Base-by-base conservation (phyloP, 2,113 vertebrate species). In the Rhinolophus sinicus region DNA sequence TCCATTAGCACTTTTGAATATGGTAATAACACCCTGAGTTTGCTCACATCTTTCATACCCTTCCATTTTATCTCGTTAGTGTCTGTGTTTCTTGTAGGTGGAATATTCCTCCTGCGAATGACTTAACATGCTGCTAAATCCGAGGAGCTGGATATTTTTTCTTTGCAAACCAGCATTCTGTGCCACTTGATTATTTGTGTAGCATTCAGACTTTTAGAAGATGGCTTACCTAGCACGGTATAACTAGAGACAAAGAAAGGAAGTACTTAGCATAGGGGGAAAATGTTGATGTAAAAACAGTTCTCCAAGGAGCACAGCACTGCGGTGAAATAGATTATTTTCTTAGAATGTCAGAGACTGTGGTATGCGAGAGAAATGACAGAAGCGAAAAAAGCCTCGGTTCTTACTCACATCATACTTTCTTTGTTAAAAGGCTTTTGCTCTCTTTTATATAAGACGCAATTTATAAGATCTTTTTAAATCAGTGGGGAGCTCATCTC, bases 381-480 rank as follows among this genome's bases (percentile, higher is more conserved):
- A 44, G 10, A 44, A 67, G n/a, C 47, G 80, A 86, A 87, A 83
- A 70, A 69, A 28, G 3, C 47, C 40, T 58, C 4, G 0, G 12
- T 72, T 82, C 47, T 50, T 50, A 21, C 65, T 88, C 67, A 80
- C 24, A 3, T 58, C 56, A 35, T 30, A 38, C 26, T 73, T 87
- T 44, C 28, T 93, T 91, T 84, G 16, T 76, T 38, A 88, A 91
- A 93, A 91, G 64, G 16, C 47, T 24, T 82, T 90, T 60, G 24
- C 73, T 82, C 65, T 85, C 65, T 85, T 92, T 96, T 78, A 83
- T 65, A 89, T 21, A 44, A 91, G 82, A 65, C n/a, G 30, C 56
- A 30, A 44, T 96, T 84, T 83, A 64, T 76, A 72, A 87, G 75
- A 54, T 73, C 78, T 91, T 58, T 91, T 80, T 50, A 13, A n/a